Evolutionary conservation across 2,797 vertebrate species (phyloP), one percentile per base, ranked within the genome.

Genomic region (Sciaenops ocellatus): DNA sequence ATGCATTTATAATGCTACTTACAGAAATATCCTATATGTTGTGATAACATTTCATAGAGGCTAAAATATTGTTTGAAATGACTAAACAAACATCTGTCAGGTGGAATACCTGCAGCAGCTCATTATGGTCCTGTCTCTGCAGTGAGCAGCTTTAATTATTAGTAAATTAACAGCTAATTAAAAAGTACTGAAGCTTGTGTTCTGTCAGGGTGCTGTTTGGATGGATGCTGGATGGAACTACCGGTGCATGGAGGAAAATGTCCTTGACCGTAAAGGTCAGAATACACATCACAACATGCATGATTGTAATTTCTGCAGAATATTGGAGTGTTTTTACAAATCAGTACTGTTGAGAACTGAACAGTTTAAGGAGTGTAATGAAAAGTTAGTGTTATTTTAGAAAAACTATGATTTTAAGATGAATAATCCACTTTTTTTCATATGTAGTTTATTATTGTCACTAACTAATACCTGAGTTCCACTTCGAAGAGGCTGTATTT

Each of bases 81-180:
- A 22, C 16, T 24, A 20, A 47, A 60, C 3, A 17, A 52, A 68
- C 16, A 42, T 50, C 46, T 61, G 68, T 50, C 51, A 56, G 30
- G 17, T 30, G 48, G 61, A 20, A 17, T n/a, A 18, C 48, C 10
- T 15, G 67, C 41, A 47, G 22, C 26, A 69, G 66, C 69, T 61
- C 50, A 26, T 63, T 52, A 42, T 70, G n/a, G 18, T 42, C 24
- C 17, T 57, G 26, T 26, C 3, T 64, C 8, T 30, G 41, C 63
- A 73, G 62, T 1, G 50, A 50, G 34, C 52, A 44, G 50, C 47
- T 46, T 46, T 26, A 44, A 10, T 76, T 65, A 34, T 78, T 16
- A 66, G 38, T 38, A 38, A 38, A 38, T 48, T 15, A 75, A 54
- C 68, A 26, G 51, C 18, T 62, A n/a, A 84, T 76, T 75, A 69